Conservation (phyloP, 2,888 invertebrate genomes). For the Hoplodrina blanda region DNA sequence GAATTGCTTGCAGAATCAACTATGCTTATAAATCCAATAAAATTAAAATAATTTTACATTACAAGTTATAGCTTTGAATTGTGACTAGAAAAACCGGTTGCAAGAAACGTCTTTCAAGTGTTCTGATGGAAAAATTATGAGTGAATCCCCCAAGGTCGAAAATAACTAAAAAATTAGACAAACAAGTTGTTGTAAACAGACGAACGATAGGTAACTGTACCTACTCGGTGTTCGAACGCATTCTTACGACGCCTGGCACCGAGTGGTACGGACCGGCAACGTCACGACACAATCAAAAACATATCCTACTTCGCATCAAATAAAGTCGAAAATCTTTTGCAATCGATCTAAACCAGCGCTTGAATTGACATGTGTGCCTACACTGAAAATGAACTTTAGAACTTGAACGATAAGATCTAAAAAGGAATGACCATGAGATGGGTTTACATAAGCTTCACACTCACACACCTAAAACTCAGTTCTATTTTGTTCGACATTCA, state of each 20-base stretch:
- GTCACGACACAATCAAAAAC: conserved; percentile 49
- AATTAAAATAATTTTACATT: neutral
- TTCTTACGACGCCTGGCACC: conserved; percentile 83
- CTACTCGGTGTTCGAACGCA: conserved; percentile 79
- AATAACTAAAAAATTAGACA: conserved; percentile 56
- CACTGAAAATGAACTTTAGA: conserved; percentile 75
- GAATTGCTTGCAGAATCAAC: conserved; percentile 9
- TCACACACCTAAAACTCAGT: conserved; percentile 40
- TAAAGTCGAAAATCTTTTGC: conserved; percentile 63
- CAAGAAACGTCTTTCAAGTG: conserved; percentile 21
- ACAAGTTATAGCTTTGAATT: neutral
- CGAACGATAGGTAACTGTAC: conserved; percentile 62
- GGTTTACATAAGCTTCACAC: conserved; percentile 58
- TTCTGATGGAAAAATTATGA: conserved; percentile 38
- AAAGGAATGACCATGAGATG: conserved; percentile 47
- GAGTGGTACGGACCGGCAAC: conserved; percentile 77
- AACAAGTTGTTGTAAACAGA: conserved; percentile 59
- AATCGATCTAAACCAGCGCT: conserved; percentile 36
- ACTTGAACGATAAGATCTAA: conserved; percentile 64
- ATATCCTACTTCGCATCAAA: conserved; percentile 56
- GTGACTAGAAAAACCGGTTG: conserved; percentile 32
- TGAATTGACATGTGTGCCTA: conserved; percentile 49
- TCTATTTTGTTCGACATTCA: conserved; percentile 39
- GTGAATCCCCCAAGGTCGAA: conserved; percentile 57
- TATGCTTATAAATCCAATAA: conserved; percentile 7